Evolutionary conservation across 1,140 invertebrate species (phyloP).

Genomic region (Mizuhopecten yessoensis): DNA sequence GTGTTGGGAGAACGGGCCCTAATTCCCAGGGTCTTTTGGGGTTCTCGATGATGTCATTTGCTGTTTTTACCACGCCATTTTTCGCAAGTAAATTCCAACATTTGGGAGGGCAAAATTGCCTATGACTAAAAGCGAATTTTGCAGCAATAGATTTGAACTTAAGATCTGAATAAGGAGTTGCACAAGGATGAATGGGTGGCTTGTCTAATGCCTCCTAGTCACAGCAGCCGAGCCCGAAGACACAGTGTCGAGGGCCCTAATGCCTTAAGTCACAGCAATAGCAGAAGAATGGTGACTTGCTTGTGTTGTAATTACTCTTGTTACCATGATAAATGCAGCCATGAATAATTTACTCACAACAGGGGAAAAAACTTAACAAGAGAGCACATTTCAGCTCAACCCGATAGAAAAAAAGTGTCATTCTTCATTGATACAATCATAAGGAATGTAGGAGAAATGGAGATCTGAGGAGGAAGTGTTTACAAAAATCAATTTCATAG

Average conservation of each 20-base stretch:
- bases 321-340: slow-evolving; percentile 29
- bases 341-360: slow-evolving; percentile 18
- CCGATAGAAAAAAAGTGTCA: neutral
- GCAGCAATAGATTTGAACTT: slow-evolving; percentile 38
- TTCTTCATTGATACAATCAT: neutral
- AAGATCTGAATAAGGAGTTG: slow-evolving; percentile 21
- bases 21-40: neutral
- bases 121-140: slow-evolving; percentile 20
- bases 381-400: neutral
- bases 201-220: neutral
- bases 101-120: slow-evolving; percentile 37
- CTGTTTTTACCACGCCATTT: slow-evolving; percentile 17
- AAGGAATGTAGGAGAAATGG: too few species aligned
- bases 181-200: slow-evolving; percentile 3
- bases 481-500: too few species aligned
- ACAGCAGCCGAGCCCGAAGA: neutral
- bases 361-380: neutral
- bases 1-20: neutral
- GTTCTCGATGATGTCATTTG: neutral
- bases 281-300: neutral
- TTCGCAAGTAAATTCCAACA: slow-evolving; percentile 19
- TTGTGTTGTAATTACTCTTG: slow-evolving; percentile 2
- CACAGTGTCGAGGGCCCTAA: neutral
- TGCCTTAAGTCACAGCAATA: slow-evolving; percentile 33
- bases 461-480: too few species aligned